Percentiles rank a stretch among this genome's conserved stretches.
Conservation (phyloP, 53 echinoderm and acorn worm genomes). For the Echinometra lucunter region DNA sequence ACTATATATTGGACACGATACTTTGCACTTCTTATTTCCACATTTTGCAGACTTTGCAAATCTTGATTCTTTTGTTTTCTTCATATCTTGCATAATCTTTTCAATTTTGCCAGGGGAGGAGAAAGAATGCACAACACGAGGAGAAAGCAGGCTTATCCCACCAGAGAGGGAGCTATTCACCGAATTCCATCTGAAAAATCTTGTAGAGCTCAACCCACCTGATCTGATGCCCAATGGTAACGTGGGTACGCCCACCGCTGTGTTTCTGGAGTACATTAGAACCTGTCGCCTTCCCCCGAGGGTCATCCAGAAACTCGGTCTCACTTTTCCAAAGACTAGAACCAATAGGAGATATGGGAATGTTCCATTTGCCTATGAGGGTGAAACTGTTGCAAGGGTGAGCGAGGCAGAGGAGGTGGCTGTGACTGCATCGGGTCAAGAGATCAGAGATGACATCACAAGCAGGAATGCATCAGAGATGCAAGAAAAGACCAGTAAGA, state of each 20-base stretch:
- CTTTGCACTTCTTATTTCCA: too few relatives aligned
- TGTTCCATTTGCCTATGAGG: conserved; percentile 85
- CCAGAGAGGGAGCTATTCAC: conserved; percentile 69
- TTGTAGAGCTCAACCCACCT: conserved; percentile 90
- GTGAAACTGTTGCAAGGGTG: conserved; percentile 45
- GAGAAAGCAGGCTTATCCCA: conserved; percentile 67
- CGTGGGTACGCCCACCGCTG: conserved; percentile 90
- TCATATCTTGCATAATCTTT: neutral
- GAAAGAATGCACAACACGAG: conserved; percentile 65
- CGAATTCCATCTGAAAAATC: conserved; percentile 61
- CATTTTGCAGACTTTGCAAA: too few relatives aligned
- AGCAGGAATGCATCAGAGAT: neutral
- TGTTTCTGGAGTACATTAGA: conserved; percentile 81
- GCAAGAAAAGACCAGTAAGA: neutral
- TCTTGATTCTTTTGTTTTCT: too few relatives aligned
- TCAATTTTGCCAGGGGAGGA: neutral
- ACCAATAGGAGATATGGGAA: conserved; percentile 90
- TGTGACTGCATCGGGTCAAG: conserved; percentile 79
- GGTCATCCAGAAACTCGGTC: conserved; percentile 85
- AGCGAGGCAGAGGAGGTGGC: conserved; percentile 61
- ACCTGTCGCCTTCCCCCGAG: conserved; percentile 86
- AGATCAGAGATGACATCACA: conserved; percentile 68
- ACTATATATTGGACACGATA: too few relatives aligned
- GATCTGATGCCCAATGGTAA: conserved; percentile 95
- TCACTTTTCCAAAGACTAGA: conserved; percentile 84